Percentiles rank a stretch among this genome's conserved stretches.
These are phyloP conservation scores for Phyto melanocephala DNA, from an alignment of 2,888 invertebrate species.

Conservation along the genomic window DNA sequence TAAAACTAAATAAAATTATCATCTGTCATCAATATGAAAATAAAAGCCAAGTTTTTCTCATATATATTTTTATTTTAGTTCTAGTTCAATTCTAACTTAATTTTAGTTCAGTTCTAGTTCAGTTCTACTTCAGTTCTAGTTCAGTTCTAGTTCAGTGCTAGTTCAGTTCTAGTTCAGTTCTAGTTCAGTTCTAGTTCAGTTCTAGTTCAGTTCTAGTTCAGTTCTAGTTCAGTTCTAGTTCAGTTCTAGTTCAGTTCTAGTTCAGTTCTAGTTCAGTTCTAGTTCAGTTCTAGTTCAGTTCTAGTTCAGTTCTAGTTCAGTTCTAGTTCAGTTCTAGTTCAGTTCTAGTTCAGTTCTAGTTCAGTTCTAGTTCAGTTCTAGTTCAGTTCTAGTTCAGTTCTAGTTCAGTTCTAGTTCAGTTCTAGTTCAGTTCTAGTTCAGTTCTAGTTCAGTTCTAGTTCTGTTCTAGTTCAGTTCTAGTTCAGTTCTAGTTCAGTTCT, in stretches of 20 bases:
- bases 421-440: not conserved
- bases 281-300: not conserved
- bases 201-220: not conserved
- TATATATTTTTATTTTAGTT: not conserved
- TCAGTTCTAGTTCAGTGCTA: too few relatives aligned
- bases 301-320: not conserved
- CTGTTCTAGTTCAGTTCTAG: not conserved
- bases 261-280: not conserved
- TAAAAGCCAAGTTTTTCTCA: too few relatives aligned
- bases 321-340: not conserved
- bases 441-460: not conserved
- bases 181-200: not conserved
- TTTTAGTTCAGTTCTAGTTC: too few relatives aligned
- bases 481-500: not conserved
- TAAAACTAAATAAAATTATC: too few relatives aligned
- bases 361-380: not conserved
- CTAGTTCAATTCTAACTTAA: not conserved
- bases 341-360: not conserved
- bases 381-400: not conserved
- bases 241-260: not conserved
- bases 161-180: not conserved
- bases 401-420: not conserved
- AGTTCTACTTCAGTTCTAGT: not conserved
- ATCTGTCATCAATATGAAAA: too few relatives aligned
- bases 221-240: not conserved